Evolutionary conservation across 2,888 invertebrate species (phyloP).

Genomic region (Diarsia dahlii): DNA sequence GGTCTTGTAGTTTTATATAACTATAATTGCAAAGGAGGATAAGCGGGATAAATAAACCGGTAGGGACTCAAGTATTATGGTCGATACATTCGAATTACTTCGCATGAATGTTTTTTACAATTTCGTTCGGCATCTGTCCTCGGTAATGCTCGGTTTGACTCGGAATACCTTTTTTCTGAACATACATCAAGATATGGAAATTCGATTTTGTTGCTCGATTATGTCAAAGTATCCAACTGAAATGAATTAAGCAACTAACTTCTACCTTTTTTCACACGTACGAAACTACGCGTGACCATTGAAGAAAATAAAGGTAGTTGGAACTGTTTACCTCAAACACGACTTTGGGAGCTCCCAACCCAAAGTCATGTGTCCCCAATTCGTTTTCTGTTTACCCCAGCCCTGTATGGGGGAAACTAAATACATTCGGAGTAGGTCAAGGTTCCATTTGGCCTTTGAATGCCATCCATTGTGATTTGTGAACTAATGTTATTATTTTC

Average conservation of each 20-base stretch:
- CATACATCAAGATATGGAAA: background rate
- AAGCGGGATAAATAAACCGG: no score
- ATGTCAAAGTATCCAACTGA: background rate
- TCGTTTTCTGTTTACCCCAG: conserved; percentile 19
- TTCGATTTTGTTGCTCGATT: background rate
- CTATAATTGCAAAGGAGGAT: background rate
- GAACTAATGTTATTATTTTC: conserved; percentile 16
- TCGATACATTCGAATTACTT: background rate
- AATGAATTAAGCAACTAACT: background rate
- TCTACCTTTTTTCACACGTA: background rate
- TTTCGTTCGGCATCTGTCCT: background rate
- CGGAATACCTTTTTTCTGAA: background rate
- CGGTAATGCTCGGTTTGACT: background rate
- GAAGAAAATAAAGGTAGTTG: background rate
- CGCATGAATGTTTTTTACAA: background rate
- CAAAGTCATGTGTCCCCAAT: conserved; percentile 18
- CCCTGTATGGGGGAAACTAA: conserved; percentile 22
- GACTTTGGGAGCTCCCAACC: conserved; percentile 5
- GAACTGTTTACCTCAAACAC: conserved; percentile 14
- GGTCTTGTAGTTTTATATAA: no score
- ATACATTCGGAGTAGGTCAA: conserved; percentile 43
- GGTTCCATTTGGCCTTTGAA: conserved; percentile 38
- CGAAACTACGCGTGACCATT: background rate
- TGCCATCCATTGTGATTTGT: conserved; percentile 29
- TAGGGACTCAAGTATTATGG: background rate